A percentile compares a stretch with the other conserved stretches of the same genome.
Conservation (phyloP, 2,888 invertebrate species). For the Leucophenga montana region DNA sequence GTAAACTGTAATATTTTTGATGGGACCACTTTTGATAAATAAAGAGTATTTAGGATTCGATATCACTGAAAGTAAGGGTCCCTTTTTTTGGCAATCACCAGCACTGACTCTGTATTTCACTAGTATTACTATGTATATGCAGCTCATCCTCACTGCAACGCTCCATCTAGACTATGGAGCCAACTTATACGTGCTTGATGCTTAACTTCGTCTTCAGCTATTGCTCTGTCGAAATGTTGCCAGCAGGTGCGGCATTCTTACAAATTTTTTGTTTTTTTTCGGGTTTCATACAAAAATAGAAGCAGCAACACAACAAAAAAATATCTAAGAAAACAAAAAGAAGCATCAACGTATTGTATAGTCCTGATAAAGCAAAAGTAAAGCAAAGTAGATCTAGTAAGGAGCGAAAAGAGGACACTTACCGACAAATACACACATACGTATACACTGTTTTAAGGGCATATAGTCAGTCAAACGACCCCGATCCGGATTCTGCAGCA, state of each 20-base stretch:
- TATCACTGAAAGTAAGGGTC: too few species aligned
- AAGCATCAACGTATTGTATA: not conserved
- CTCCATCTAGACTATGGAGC: not conserved
- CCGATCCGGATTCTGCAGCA: too few species aligned
- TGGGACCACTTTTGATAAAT: too few species aligned
- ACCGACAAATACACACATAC: conserved; percentile 32
- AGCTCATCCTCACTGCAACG: too few species aligned
- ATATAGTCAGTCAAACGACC: not conserved
- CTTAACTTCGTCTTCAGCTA: conserved; percentile 1
- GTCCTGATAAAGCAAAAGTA: conserved; percentile 18
- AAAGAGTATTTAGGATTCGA: too few species aligned
- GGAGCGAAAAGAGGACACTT: conserved; percentile 3
- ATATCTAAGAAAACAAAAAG: conserved; percentile 4
- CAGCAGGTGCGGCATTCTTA: conserved; percentile 61
- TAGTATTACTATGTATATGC: too few species aligned
- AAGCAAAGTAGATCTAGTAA: conserved; percentile 36
- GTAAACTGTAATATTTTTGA: too few species aligned
- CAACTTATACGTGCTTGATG: conserved; percentile 53
- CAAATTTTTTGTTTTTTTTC: conserved; percentile 30
- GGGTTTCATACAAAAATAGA: conserved; percentile 10
- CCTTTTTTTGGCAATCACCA: too few species aligned
- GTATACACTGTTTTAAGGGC: conserved; percentile 39
- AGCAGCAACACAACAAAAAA: conserved; percentile 22
- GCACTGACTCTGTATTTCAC: too few species aligned
- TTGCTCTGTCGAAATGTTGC: conserved; percentile 48